phyloP scores from a whole-genome alignment of 2,113 vertebrate genomes.

The Channa maculata region DNA sequence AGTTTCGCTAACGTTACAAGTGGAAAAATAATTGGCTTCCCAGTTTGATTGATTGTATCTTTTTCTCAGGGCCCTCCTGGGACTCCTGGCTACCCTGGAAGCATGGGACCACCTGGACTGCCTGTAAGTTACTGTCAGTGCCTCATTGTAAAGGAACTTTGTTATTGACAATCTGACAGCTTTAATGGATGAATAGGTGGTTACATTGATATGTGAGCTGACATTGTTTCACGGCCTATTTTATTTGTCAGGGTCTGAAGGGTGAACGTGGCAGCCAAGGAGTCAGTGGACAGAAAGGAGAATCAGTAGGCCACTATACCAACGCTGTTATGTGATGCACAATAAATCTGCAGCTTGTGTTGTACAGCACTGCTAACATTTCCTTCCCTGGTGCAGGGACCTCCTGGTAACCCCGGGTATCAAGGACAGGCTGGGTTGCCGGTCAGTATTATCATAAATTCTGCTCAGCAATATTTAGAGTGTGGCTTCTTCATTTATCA shows the following conservation, averaged over 20 bases:
- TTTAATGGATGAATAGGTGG: constrained; percentile 13
- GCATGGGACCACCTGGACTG: constrained; percentile 90
- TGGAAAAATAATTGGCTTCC: constrained; percentile 29
- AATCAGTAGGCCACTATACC: constrained; percentile 85
- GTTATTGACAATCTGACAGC: constrained; percentile 26
- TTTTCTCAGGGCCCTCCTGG: constrained; percentile 88
- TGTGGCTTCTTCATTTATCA: constrained; percentile 11
- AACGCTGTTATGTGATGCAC: not conserved
- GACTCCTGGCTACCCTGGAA: constrained; percentile 90
- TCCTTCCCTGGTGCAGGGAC: constrained; percentile 82
- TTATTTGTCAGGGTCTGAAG: constrained; percentile 88
- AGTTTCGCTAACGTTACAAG: constrained; percentile 10
- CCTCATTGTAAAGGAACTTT: constrained; percentile 33
- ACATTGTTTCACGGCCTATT: constrained; percentile 35
- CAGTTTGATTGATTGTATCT: constrained; percentile 43
- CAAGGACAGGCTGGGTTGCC: constrained; percentile 86
- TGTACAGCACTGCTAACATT: constrained; percentile 17
- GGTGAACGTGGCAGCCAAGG: constrained; percentile 91
- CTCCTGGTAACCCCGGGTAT: constrained; percentile 88
- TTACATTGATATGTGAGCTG: constrained; percentile 13
- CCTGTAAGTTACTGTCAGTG: constrained; percentile 83
- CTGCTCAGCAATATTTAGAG: not conserved
- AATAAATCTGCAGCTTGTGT: not conserved
- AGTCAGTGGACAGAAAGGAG: constrained; percentile 89
- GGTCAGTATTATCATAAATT: constrained; percentile 82